phyloP scores from a whole-genome alignment of 2,888 invertebrate species.

The Encarsia formosa region DNA sequence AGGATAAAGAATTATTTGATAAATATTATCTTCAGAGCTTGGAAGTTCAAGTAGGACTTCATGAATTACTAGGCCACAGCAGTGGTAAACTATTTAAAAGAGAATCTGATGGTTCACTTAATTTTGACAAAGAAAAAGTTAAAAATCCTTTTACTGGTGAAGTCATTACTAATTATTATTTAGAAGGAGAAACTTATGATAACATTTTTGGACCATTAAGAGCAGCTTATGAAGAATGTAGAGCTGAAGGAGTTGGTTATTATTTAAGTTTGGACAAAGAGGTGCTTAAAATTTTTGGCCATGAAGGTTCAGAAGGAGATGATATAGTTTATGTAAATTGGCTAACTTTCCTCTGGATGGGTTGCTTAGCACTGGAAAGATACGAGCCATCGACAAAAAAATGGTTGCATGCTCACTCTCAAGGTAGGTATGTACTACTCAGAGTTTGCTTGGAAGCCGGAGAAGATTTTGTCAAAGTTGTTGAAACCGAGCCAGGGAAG shows the following conservation, averaged over 20 bases:
- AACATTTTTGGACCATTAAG: conserved; percentile 83
- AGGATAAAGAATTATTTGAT: conserved; percentile 74
- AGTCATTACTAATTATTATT: conserved; percentile 70
- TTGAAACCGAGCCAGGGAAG: conserved; percentile 73
- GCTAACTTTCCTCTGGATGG: conserved; percentile 84
- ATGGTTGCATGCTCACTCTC: conserved; percentile 87
- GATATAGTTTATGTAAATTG: conserved; percentile 89
- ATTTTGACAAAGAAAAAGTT: conserved; percentile 70
- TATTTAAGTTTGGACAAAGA: conserved; percentile 76
- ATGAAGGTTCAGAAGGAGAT: conserved; percentile 69
- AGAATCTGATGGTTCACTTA: conserved; percentile 70
- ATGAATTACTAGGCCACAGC: conserved; percentile 93
- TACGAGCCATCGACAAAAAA: conserved; percentile 81
- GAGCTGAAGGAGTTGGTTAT: conserved; percentile 95
- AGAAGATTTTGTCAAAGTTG: conserved; percentile 70
- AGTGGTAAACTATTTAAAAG: conserved; percentile 85
- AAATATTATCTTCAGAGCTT: conserved; percentile 80
- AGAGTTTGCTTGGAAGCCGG: conserved; percentile 84
- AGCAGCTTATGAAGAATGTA: conserved; percentile 92
- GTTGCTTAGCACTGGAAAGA: conserved; percentile 82
- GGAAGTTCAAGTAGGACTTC: conserved; percentile 92
- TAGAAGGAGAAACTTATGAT: conserved; percentile 87
- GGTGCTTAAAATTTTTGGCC: conserved; percentile 79
- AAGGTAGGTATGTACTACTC: conserved; percentile 87
- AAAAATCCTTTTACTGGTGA: conserved; percentile 68